phyloP scores from a whole-genome alignment of 2,888 invertebrate genomes.

The Tachina grossa region DNA sequence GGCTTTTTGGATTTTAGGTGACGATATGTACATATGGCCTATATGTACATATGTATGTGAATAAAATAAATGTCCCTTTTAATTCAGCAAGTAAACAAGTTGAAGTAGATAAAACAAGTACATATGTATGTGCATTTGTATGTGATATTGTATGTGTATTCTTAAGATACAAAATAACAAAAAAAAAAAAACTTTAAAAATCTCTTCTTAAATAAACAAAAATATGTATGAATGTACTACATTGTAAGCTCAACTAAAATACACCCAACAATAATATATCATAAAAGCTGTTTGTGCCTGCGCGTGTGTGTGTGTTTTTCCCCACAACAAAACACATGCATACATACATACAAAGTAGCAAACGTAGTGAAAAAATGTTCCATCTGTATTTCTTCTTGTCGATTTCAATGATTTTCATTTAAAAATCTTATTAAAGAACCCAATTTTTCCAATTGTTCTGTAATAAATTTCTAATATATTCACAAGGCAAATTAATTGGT shows the following conservation, averaged over 20 bases:
- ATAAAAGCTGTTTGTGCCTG: constrained; percentile 23
- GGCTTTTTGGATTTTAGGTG: too few species aligned
- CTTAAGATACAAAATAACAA: not conserved
- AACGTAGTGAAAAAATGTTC: constrained; percentile 21
- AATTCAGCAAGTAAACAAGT: not conserved
- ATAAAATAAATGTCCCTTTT: not conserved
- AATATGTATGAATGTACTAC: not conserved
- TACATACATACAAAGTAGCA: not conserved
- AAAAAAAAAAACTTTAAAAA: not conserved
- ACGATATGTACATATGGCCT: not conserved
- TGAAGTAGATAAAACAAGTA: not conserved
- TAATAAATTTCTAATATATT: constrained; percentile 50
- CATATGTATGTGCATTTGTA: too few species aligned
- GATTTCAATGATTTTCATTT: constrained; percentile 49
- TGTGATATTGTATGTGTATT: not conserved
- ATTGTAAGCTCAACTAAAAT: not conserved
- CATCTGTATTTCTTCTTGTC: constrained; percentile 57
- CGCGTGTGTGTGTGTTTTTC: not conserved
- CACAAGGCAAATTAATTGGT: constrained; percentile 30
- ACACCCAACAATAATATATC: not conserved
- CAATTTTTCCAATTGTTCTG: constrained; percentile 45
- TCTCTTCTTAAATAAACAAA: not conserved
- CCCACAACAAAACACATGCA: constrained; percentile 13
- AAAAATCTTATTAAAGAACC: constrained; percentile 32
- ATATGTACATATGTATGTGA: not conserved